phyloP scores from a whole-genome alignment of 2,113 vertebrate genomes.

The Ageneiosus marmoratus region DNA sequence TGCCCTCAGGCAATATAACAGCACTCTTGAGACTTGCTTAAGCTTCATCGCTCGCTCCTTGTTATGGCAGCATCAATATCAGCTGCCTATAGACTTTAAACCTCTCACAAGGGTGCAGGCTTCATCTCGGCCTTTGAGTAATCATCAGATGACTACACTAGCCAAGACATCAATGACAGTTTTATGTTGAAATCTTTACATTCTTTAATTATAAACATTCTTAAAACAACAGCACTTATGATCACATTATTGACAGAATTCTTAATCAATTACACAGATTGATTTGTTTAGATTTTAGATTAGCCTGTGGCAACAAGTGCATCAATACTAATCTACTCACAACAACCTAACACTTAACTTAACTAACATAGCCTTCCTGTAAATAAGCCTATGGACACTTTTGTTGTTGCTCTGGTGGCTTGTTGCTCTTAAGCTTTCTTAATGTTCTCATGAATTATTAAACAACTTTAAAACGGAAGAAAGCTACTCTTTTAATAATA shows the following conservation, averaged over 20 bases:
- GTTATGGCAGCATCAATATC: not conserved
- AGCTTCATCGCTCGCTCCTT: not conserved
- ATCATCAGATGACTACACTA: not conserved
- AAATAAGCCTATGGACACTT: not conserved
- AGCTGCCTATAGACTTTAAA: not conserved
- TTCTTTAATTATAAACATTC: not conserved
- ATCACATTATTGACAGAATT: not conserved
- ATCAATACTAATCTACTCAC: not conserved
- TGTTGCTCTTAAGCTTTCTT: not conserved
- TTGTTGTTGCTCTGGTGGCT: not conserved
- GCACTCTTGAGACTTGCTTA: not conserved
- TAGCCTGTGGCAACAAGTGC: not conserved
- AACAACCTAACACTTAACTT: not conserved
- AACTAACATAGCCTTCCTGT: not conserved
- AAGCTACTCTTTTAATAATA: not conserved
- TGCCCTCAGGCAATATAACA: not conserved
- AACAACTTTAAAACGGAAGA: not conserved
- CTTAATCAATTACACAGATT: not conserved
- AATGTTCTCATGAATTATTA: not conserved
- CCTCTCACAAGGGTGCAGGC: not conserved
- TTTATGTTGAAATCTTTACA: not conserved
- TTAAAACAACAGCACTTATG: not conserved
- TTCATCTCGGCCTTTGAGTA: not conserved
- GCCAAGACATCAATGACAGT: not conserved
- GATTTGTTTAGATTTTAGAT: not conserved